Percentiles rank a stretch among this genome's conserved stretches.
phyloP scores from a whole-genome alignment of 2,888 invertebrate genomes.

The Drosophila anomalipes region DNA sequence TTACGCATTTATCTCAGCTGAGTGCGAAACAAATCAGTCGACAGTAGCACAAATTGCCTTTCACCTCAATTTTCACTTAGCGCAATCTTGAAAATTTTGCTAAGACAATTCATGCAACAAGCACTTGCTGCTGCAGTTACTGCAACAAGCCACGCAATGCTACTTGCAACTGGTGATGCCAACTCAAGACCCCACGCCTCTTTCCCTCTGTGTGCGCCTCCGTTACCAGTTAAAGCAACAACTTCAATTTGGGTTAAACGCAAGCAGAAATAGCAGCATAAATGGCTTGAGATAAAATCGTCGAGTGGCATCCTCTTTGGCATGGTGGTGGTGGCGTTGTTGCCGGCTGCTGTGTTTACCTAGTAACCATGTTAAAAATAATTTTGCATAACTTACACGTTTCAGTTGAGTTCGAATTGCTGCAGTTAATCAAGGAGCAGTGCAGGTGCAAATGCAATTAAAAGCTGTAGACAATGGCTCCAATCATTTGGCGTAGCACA shows the following conservation, averaged over 20 bases:
- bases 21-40: constrained; percentile 40
- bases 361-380: constrained; percentile 14
- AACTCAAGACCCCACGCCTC: not conserved
- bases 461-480: constrained; percentile 13
- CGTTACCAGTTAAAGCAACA: constrained; percentile 32
- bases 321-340: constrained; percentile 3
- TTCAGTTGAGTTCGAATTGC: constrained; percentile 40
- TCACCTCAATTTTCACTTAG: constrained; percentile 66
- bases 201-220: constrained; percentile 1
- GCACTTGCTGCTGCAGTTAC: constrained; percentile 37
- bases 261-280: constrained; percentile 32
- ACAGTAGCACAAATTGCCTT: constrained; percentile 62
- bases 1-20: constrained; percentile 31
- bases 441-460: constrained; percentile 57
- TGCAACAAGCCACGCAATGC: constrained; percentile 56
- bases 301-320: constrained; percentile 16
- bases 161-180: constrained; percentile 6
- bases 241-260: constrained; percentile 64
- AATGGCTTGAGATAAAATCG: constrained; percentile 29
- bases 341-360: not conserved
- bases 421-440: constrained; percentile 51
- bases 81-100: constrained; percentile 33
- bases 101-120: constrained; percentile 35
- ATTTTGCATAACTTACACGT: constrained; percentile 55
- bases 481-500: not conserved